Base-by-base conservation (phyloP, 2,888 invertebrate species). In the Acrobasis repandana region DNA sequence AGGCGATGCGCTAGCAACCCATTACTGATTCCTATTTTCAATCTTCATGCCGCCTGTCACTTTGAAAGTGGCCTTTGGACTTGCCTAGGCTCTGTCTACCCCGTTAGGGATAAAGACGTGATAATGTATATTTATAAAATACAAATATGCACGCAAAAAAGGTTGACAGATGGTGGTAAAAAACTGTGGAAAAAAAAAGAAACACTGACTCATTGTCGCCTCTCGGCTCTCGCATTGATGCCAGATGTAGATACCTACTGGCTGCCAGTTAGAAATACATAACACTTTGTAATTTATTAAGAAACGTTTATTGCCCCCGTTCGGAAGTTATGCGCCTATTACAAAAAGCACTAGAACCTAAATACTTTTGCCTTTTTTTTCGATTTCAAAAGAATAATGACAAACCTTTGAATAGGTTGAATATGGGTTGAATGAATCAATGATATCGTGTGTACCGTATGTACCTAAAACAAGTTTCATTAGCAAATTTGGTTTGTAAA, bases 241-340 rank as follows among this genome's bases (percentile, higher is more conserved):
- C 16, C 52, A 54, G 38, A 54, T 54, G 54, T 28, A 28, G 36
- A 5, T 38, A 20, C n/a, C n/a, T n/a, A n/a, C 28, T 28, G 28
- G 28, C 18, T 20, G 54, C 43, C 36, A 38, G 54, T 18, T 54
- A 54, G 18, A 14, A 54, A 54, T 36, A 52, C 36, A 38, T 38
- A 3, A 20, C 11, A 5, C 1, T 43, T 14, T 43, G 43, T 43
- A 43, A 43, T n/a, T n/a, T 14, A 43, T n/a, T n/a, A 43, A 43
- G 5, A n/a, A 38, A 38, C 9, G 38, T 38, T 38, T 38, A 38
- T 2, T 38, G 38, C 38, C 38, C 38, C 14, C 38, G 10, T 28
- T 28, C 2, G 6, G 28, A 14, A 14, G 2, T 38, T 38, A 38
- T 10, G 38, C 11, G n/a, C n/a, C n/a, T n/a, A 11, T 43, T 14